Conservation (phyloP, 2,797 vertebrate species). For the Sebastes taczanowskii region DNA sequence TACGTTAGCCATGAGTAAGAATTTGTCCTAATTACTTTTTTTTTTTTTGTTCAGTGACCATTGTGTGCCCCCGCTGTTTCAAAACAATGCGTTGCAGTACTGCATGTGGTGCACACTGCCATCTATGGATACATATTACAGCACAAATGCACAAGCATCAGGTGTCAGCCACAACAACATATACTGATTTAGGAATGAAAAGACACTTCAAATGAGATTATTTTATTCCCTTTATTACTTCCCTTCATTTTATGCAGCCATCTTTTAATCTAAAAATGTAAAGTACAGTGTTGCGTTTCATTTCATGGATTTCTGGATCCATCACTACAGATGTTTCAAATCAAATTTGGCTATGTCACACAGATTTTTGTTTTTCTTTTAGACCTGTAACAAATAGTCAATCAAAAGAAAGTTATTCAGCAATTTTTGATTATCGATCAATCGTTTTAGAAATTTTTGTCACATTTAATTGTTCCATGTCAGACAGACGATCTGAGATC, state of each 20-base stretch:
- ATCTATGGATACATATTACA: slow-evolving; percentile 61
- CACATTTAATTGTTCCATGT: neutral
- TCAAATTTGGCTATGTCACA: neutral
- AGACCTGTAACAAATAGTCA: neutral
- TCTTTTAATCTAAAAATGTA: neutral
- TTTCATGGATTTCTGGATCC: neutral
- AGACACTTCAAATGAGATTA: neutral
- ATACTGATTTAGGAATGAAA: neutral
- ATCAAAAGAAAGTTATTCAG: neutral
- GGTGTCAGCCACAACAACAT: neutral
- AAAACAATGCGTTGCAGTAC: slow-evolving; percentile 38
- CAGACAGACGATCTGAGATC: too few relatives aligned
- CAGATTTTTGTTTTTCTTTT: neutral
- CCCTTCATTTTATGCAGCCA: neutral
- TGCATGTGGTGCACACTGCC: slow-evolving; percentile 69
- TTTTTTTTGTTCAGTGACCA: slow-evolving; percentile 35
- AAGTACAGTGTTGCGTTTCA: too few relatives aligned
- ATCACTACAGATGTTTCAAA: neutral
- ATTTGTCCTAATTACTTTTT: slow-evolving; percentile 36
- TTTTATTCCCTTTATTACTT: neutral
- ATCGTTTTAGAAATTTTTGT: neutral
- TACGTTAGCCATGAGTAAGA: slow-evolving; percentile 36
- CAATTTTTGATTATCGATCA: neutral
- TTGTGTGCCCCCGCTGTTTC: slow-evolving; percentile 14
- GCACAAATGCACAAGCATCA: slow-evolving; percentile 7